These are phyloP conservation scores for Baryphthengus martii DNA, from an alignment of 2,113 vertebrate species.

Conservation along the genomic window DNA sequence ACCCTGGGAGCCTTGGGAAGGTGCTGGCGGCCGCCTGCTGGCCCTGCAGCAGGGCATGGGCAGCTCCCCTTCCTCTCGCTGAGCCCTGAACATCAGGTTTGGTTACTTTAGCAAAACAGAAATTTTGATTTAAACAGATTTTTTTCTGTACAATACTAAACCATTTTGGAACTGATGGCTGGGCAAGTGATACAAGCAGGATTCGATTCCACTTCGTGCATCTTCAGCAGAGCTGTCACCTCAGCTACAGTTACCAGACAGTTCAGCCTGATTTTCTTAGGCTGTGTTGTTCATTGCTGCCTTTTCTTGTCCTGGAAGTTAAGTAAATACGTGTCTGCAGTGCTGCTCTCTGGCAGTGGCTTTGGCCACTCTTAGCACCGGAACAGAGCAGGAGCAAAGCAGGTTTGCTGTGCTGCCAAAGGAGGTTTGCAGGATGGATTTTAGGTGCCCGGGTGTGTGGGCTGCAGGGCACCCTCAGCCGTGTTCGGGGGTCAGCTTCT, in stretches of 20 bases:
- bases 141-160: background rate
- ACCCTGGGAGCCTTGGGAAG: background rate
- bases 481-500: background rate
- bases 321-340: too few relatives aligned
- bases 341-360: accelerated
- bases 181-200: background rate
- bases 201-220: background rate
- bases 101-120: too few relatives aligned
- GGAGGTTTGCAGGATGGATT: background rate
- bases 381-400: background rate
- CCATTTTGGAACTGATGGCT: background rate
- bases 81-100: accelerated
- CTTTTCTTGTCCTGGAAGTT: background rate
- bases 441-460: too few relatives aligned
- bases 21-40: too few relatives aligned
- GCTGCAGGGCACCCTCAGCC: too few relatives aligned
- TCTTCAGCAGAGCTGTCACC: background rate
- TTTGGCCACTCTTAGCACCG: background rate
- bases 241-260: background rate
- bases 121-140: background rate
- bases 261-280: background rate
- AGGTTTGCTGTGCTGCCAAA: background rate
- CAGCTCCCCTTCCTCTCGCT: too few relatives aligned
- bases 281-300: background rate
- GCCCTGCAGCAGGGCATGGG: accelerated